Evolutionary conservation across 1,140 invertebrate species (phyloP).

Genomic region (Anadara kagoshimensis): DNA sequence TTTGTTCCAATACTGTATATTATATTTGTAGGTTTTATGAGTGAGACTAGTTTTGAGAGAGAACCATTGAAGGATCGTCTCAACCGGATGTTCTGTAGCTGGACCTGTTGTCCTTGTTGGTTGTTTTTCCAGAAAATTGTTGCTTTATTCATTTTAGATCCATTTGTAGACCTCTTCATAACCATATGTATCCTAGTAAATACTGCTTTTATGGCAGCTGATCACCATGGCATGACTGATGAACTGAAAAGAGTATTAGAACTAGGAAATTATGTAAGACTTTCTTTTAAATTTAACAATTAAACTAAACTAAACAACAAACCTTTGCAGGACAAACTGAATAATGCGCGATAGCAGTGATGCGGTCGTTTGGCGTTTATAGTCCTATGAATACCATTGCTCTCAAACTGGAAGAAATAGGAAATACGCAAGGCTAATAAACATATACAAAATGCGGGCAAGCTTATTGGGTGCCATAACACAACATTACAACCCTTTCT

Average conservation of each 20-base stretch:
- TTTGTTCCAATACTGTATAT: too few species aligned
- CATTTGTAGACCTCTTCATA: constrained; percentile 98
- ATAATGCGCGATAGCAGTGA: too few species aligned
- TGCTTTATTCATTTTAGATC: constrained; percentile 95
- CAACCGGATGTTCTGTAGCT: constrained; percentile 95
- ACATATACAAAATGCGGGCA: too few species aligned
- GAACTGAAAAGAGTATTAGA: constrained; percentile 83
- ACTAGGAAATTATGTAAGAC: constrained; percentile 95
- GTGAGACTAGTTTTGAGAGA: constrained; percentile 48
- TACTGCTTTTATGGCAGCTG: constrained; percentile 97
- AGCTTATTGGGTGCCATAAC: too few species aligned
- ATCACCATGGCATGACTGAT: constrained; percentile 90
- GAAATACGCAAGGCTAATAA: too few species aligned
- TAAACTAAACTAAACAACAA: too few species aligned
- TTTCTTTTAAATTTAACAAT: too few species aligned
- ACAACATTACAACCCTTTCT: too few species aligned
- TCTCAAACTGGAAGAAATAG: too few species aligned
- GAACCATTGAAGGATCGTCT: constrained; percentile 62
- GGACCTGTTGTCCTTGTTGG: constrained; percentile 95
- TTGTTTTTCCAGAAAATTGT: constrained; percentile 91
- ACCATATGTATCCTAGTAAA: constrained; percentile 98
- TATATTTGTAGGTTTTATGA: constrained; percentile 60
- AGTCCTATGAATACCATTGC: too few species aligned
- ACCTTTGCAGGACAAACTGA: too few species aligned
- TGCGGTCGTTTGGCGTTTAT: too few species aligned